A percentile compares a stretch with the other conserved stretches of the same genome.
Conservation (phyloP, 2,797 vertebrate species). For the Cebuella pygmaea region DNA sequence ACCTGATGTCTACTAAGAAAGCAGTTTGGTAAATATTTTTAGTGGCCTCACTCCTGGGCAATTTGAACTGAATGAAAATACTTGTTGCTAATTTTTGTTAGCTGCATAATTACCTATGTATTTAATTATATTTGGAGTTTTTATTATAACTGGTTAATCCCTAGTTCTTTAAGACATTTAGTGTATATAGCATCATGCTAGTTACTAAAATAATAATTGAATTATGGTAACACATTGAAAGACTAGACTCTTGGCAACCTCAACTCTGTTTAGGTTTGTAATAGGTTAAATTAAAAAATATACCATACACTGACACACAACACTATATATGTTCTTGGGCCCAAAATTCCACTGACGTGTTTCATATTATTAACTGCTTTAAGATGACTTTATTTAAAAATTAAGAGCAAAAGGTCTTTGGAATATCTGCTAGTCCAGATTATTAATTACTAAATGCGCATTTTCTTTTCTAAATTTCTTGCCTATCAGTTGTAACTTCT, state of each 20-base stretch:
- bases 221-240: not conserved
- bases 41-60: not conserved
- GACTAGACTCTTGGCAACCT: not conserved
- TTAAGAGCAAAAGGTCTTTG: not conserved
- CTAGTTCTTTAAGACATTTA: slow-evolving; percentile 17
- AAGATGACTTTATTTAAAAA: slow-evolving; percentile 17
- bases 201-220: slow-evolving; percentile 31
- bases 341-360: not conserved
- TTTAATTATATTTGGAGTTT: slow-evolving; percentile 16
- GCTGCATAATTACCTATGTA: not conserved
- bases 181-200: not conserved
- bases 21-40: not conserved
- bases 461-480: slow-evolving; percentile 1
- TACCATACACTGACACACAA: not conserved
- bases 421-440: not conserved
- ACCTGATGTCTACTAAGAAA: not conserved
- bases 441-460: not conserved
- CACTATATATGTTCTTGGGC: not conserved
- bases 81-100: not conserved
- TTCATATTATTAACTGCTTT: not conserved
- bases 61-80: not conserved
- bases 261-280: not conserved
- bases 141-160: not conserved
- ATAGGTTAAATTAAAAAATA: slow-evolving; percentile 35
- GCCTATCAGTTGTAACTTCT: too few relatives aligned